Percentiles rank a stretch among this genome's conserved stretches.
Conservation (phyloP, 1,140 invertebrate genomes). For the Hylyphantes graminicola region DNA sequence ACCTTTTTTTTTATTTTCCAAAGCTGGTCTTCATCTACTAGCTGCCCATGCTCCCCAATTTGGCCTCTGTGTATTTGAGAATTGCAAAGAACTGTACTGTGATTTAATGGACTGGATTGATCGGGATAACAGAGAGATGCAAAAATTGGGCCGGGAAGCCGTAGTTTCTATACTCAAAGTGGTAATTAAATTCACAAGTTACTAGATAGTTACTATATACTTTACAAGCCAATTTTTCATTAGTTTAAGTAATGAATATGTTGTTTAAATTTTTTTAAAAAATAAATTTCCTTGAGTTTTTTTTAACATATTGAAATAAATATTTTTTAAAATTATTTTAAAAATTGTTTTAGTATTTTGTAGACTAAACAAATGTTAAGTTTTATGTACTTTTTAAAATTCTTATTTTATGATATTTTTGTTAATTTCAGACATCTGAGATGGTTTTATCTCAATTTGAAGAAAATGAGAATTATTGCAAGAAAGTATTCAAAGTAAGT, state of each 20-base stretch:
- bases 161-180: constrained; percentile 39
- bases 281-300: too few species aligned
- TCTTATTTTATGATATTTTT: neutral
- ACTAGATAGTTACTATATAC: too few species aligned
- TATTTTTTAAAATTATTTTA: too few species aligned
- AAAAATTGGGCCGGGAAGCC: constrained; percentile 28
- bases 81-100: constrained; percentile 34
- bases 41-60: constrained; percentile 47
- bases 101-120: constrained; percentile 14
- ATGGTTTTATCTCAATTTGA: constrained; percentile 28
- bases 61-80: constrained; percentile 37
- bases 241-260: too few species aligned
- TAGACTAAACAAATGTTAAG: neutral
- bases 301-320: too few species aligned
- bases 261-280: too few species aligned
- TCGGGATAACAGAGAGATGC: constrained; percentile 35
- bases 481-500: constrained; percentile 41
- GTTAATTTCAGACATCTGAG: constrained; percentile 34
- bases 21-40: constrained; percentile 37
- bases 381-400: neutral
- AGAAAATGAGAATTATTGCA: constrained; percentile 13
- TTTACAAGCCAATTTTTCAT: too few species aligned
- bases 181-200: neutral
- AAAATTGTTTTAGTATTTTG: too few species aligned
- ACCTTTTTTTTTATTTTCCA: constrained; percentile 4